These are phyloP conservation scores for Taeniopygia guttata DNA, from an alignment of 2,797 vertebrate genomes.

Conservation along the genomic window DNA sequence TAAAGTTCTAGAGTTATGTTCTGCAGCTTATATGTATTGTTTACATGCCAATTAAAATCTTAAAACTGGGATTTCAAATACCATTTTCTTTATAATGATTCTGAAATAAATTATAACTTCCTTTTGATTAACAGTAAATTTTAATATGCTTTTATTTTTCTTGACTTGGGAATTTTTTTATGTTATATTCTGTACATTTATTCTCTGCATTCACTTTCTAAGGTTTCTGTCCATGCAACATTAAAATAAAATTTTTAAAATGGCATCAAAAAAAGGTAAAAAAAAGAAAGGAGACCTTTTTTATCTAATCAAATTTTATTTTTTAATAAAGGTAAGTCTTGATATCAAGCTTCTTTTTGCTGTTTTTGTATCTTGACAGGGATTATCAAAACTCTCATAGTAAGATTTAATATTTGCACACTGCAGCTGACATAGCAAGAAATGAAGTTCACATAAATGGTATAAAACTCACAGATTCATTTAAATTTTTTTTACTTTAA, in stretches of 20 bases:
- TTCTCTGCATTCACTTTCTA: neutral
- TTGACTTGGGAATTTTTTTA: neutral
- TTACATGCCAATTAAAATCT: neutral
- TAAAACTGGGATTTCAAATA: neutral
- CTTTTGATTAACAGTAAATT: neutral
- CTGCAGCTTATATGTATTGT: neutral
- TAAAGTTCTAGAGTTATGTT: neutral
- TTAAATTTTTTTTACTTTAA: neutral
- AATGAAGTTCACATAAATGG: neutral
- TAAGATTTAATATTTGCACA: neutral
- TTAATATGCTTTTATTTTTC: neutral
- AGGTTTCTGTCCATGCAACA: neutral
- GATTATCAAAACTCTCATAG: fast-evolving
- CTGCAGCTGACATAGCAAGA: neutral
- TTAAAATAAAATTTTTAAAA: neutral
- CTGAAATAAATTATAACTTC: neutral
- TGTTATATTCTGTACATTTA: neutral
- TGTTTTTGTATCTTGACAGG: neutral
- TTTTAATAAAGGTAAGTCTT: neutral
- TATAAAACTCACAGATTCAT: neutral
- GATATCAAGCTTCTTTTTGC: neutral
- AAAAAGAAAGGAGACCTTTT: neutral
- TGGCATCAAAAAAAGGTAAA: neutral
- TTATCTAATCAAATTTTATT: neutral
- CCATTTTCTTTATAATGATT: neutral